Base-by-base conservation (phyloP, 2,797 vertebrate genomes). In the Thunnus albacares region DNA sequence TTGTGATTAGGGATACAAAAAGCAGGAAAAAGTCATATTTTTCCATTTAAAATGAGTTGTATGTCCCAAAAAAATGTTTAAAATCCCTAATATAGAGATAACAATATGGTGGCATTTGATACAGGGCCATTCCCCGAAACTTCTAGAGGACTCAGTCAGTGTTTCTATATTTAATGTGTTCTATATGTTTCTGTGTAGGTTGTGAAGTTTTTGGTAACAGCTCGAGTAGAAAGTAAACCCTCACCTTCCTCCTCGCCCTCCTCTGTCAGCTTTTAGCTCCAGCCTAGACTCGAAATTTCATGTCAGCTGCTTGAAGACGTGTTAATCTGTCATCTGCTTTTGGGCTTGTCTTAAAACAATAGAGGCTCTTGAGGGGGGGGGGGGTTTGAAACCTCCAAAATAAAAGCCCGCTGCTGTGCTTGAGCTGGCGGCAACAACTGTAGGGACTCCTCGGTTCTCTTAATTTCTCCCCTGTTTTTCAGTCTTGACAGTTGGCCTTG, bases 401-500 rank as follows among this genome's bases (percentile, higher is more conserved):
- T 43, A 80, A 75, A 72, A 0, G 12, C 38, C 59, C 35, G 83
- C 67, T 12, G 1, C 60, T 60, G 51, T 64, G 69, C 53, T 43
- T 67, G 75, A 82, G 43, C 71, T 65, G 74, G 63, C 4, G 12
- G 62, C 28, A 26, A 33, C 12, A 1, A 73, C 60, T 80, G 35
- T 88, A 90, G 85, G 82, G 82, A 65, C 85, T 71, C 80, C 64
- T 24, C 24, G 24, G 33, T 71, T 82, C 69, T 84, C 84, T 85
- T 69, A 75, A 33, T 76, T 72, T 79, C 82, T 70, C 68, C 81
- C 82, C 69, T 81, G 78, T 90, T 84, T 90, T 89, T 83, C 90
- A 86, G 86, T 84, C 74, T 45, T 88, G 85, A 91, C 89, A 82
- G 79, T 89, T 84, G 90, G 87, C 88, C 85, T 90, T 49, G 73